These are phyloP conservation scores for Chamaetylas fuelleborni DNA, from an alignment of 2,113 vertebrate genomes.

Conservation along the genomic window DNA sequence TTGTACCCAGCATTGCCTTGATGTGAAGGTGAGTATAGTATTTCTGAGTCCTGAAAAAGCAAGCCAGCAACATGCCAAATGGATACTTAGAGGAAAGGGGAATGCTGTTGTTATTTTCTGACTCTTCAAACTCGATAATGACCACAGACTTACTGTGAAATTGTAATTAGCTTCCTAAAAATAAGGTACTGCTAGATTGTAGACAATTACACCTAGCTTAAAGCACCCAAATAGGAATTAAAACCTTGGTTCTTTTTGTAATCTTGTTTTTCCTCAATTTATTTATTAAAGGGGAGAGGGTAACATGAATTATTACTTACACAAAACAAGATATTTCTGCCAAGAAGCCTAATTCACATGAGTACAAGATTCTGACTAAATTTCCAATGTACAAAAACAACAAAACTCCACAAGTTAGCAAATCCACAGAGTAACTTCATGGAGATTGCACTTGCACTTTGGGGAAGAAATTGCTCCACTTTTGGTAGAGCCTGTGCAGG, in stretches of 20 bases:
- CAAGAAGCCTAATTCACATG: not conserved
- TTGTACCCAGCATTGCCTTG: not conserved
- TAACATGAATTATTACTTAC: not conserved
- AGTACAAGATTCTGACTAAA: not conserved
- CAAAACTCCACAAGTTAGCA: not conserved
- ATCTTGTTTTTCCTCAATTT: not conserved
- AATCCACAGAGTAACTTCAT: not conserved
- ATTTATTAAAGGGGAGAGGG: not conserved
- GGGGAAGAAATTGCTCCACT: not conserved
- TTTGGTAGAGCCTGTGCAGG: not conserved
- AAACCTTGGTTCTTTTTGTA: not conserved
- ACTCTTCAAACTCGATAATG: not conserved
- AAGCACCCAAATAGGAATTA: not conserved
- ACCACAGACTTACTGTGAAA: not conserved
- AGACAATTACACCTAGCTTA: not conserved
- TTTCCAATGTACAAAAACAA: not conserved
- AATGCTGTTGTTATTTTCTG: not conserved
- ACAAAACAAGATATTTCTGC: not conserved
- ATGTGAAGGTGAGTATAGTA: not conserved
- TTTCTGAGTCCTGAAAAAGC: not conserved
- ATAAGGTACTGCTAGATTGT: not conserved
- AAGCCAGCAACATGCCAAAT: not conserved
- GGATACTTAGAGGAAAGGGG: not conserved
- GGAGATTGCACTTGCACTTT: not conserved
- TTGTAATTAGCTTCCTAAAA: slow-evolving; percentile 31